phyloP scores from a whole-genome alignment of 2,888 invertebrate species.

The Sturmia bella region DNA sequence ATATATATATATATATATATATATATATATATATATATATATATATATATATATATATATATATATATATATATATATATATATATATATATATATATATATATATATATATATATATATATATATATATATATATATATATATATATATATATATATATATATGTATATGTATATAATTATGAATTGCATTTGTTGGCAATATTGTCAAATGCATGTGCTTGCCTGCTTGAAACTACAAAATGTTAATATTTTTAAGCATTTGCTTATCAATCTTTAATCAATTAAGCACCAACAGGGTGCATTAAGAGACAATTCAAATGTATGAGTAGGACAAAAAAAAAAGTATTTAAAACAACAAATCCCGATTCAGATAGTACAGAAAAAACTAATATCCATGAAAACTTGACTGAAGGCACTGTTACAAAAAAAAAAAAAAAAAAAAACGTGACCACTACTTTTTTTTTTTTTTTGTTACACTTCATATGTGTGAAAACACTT shows the following conservation, averaged over 20 bases:
- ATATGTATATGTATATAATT: constrained; percentile 10
- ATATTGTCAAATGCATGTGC: constrained; percentile 1
- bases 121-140: background rate
- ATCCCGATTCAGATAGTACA: no score
- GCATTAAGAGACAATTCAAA: no score
- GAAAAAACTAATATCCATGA: no score
- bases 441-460: no score
- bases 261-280: constrained; percentile 6
- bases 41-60: constrained; percentile 5
- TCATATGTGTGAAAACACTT: no score
- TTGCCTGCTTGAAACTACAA: background rate
- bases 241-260: background rate
- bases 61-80: constrained; percentile 5
- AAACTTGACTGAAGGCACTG: no score
- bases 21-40: constrained; percentile 5
- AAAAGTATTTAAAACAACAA: no score
- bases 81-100: constrained; percentile 1
- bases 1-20: constrained; percentile 5
- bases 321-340: no score
- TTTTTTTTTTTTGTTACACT: no score
- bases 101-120: background rate
- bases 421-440: no score
- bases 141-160: no score
- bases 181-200: constrained; percentile 32
- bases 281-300: background rate